Conservation (phyloP, 2,797 vertebrate genomes). For the Balearica regulorum region DNA sequence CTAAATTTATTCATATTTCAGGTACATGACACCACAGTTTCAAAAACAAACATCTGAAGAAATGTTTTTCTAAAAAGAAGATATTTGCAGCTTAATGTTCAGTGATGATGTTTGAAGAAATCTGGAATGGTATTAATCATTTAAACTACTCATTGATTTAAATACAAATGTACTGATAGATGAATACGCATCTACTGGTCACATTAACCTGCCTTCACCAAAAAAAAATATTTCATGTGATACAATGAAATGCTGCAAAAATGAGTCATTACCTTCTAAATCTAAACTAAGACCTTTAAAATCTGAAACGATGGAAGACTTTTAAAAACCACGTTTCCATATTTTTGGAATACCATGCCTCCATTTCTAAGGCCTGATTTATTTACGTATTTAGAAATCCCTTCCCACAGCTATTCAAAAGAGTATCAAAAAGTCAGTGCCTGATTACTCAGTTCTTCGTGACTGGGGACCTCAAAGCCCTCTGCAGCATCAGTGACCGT, state of each 20-base stretch:
- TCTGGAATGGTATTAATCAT: slow-evolving; percentile 51
- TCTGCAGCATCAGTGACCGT: not conserved
- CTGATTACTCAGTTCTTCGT: not conserved
- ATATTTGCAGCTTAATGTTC: not conserved
- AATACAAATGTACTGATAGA: not conserved
- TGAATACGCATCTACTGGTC: not conserved
- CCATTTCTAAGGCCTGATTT: not conserved
- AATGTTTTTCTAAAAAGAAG: not conserved
- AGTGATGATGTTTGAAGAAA: not conserved
- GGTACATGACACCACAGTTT: not conserved
- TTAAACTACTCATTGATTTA: slow-evolving; percentile 15
- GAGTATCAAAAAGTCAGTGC: not conserved
- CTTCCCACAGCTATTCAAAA: not conserved
- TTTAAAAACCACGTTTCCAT: not conserved
- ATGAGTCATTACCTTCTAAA: slow-evolving; percentile 32
- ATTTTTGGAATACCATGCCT: not conserved
- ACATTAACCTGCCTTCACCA: slow-evolving; percentile 17
- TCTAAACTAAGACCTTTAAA: not conserved
- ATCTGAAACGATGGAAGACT: not conserved
- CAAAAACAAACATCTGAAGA: slow-evolving; percentile 9
- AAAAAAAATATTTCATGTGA: not conserved
- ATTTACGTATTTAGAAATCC: not conserved
- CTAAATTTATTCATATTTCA: not conserved
- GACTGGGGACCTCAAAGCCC: not conserved
- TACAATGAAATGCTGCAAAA: not conserved